phyloP scores from a whole-genome alignment of 2,113 vertebrate genomes.

The Pelusios castaneus region DNA sequence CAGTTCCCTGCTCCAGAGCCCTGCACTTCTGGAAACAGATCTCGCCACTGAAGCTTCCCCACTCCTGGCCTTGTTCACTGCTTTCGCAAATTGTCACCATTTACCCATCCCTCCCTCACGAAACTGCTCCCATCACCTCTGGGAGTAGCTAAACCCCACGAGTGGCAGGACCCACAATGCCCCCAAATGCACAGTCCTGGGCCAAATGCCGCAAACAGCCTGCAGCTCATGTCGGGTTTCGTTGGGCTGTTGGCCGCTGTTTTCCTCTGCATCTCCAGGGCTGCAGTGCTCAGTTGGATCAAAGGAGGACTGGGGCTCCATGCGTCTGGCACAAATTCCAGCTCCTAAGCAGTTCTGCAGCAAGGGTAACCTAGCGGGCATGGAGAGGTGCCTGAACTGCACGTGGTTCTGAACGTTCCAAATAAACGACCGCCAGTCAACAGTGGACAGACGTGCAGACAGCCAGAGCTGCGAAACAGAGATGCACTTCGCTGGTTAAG shows the following conservation, averaged over 20 bases:
- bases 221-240: neutral
- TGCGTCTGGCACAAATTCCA: neutral
- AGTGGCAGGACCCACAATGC: neutral
- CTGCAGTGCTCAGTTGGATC: neutral
- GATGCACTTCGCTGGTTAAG: neutral
- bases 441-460: neutral
- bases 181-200: neutral
- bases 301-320: neutral
- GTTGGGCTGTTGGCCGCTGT: neutral
- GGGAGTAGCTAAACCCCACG: neutral
- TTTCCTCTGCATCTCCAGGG: neutral
- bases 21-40: accelerated
- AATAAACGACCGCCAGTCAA: neutral
- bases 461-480: neutral
- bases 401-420: neutral
- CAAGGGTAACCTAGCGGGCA: neutral
- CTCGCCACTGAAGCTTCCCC: accelerated
- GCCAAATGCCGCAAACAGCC: neutral
- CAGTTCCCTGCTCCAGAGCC: neutral
- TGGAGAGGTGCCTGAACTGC: neutral
- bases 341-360: neutral
- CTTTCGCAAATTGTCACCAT: neutral
- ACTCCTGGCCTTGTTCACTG: neutral
- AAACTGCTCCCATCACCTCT: neutral
- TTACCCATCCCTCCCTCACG: accelerated